phyloP scores from a whole-genome alignment of 1,140 invertebrate genomes.

The Procambarus clarkii region DNA sequence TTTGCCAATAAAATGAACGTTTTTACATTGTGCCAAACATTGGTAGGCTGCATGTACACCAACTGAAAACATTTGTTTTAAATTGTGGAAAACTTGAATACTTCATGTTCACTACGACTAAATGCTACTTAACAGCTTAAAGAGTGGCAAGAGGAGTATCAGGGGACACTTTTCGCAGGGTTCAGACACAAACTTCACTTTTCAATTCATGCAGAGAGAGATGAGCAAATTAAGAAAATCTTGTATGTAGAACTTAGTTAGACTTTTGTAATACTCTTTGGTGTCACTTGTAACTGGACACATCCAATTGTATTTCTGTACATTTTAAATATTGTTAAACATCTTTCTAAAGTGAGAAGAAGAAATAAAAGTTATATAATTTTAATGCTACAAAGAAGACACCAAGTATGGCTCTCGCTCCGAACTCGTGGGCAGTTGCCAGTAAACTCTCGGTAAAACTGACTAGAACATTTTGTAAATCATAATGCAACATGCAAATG shows the following conservation, averaged over 20 bases:
- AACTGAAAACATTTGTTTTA: too few relatives aligned
- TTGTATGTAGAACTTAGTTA: constrained; percentile 8
- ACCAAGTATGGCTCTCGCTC: constrained; percentile 16
- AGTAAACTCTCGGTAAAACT: background rate
- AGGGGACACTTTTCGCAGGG: background rate
- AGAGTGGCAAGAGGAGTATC: background rate
- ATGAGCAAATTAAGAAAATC: constrained; percentile 30
- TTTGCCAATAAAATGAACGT: too few relatives aligned
- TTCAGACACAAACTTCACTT: constrained; percentile 3
- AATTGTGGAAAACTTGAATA: too few relatives aligned
- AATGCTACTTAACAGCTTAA: too few relatives aligned
- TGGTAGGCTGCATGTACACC: too few relatives aligned
- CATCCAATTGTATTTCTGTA: constrained; percentile 18
- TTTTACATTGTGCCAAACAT: too few relatives aligned
- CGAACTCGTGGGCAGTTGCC: background rate
- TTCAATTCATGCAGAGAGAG: constrained; percentile 27
- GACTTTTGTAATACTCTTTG: background rate
- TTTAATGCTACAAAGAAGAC: constrained; percentile 9
- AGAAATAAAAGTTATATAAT: constrained; percentile 19
- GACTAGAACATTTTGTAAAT: background rate
- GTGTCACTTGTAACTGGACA: constrained; percentile 35
- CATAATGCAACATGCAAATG: background rate
- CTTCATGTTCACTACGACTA: too few relatives aligned
- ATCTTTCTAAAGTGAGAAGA: constrained; percentile 15
- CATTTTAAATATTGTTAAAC: constrained; percentile 3